Base-by-base conservation (phyloP, 1,140 invertebrate genomes). In the Hyles euphorbiae region DNA sequence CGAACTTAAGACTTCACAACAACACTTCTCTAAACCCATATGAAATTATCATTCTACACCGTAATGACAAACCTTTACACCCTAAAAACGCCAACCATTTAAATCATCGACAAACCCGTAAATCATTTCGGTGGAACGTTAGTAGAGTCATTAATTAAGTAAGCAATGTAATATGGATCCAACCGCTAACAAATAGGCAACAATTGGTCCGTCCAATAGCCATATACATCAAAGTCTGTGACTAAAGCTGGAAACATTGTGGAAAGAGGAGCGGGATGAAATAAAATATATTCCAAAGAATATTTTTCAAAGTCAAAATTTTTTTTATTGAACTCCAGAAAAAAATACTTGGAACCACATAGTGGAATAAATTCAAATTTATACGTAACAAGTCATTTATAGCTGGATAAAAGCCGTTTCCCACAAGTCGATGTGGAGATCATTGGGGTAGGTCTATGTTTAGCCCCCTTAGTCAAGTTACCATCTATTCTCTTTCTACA, bases 101-200 rank as follows among this genome's bases (percentile, higher is more conserved):
- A 40, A 40, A 40, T 5, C 36, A 40, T 40, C 5, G 36, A 5
- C 22, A 22, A 22, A 40, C 1, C 3, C 32, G 33, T 52, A 52
- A 34, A 52, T 52, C 33, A 52, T 34, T 40, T 40, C 36, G 2
- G 6, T 34, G 1, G 50, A 9, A 3, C 50, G 5, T 52, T 52
- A n/a, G 50, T 54, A 50, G 34, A 33, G 36, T 51, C 47, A 63
- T 64, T 60, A 61, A 64, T 68, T 67, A 32, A 58, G 53, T 64
- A 64, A 68, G 64, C 62, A 64, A 64, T 59, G 59, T 64, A 64
- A 64, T 61, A 64, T 51, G 57, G 57, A 58, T 61, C 61, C 48
- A 51, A 52, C 53, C 66, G 47, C 54, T 64, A 68, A 68, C 59
- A 68, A 60, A 68, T 68, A 56, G 62, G 50, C 11, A 61, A 61